A percentile compares a stretch with the other conserved stretches of the same genome.
phyloP scores from a whole-genome alignment of 2,113 vertebrate genomes.

The Pontoporia blainvillei region DNA sequence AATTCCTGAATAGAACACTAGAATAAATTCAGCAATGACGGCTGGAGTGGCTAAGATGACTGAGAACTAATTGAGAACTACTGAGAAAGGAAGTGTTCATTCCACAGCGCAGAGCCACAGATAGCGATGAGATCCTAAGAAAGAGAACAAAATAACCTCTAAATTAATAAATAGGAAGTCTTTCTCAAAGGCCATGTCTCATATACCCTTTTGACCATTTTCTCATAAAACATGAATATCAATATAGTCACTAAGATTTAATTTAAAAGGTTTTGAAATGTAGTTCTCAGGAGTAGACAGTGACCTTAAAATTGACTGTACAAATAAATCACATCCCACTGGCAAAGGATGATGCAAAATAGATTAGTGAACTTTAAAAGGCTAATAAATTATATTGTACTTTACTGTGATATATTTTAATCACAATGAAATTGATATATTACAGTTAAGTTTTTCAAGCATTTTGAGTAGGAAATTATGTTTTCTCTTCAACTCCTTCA shows the following conservation, averaged over 20 bases:
- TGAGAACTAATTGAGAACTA: neutral
- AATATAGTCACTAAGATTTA: conserved; percentile 52
- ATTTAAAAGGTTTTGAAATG: neutral
- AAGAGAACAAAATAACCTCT: neutral
- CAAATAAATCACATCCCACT: conserved; percentile 34
- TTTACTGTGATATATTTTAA: neutral
- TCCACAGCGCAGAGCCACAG: neutral
- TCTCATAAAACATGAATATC: conserved; percentile 11
- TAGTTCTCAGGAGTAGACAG: conserved; percentile 12
- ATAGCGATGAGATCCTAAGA: neutral
- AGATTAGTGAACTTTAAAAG: conserved; percentile 29
- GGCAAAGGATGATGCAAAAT: conserved; percentile 4
- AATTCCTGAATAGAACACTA: neutral
- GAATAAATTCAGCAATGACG: neutral
- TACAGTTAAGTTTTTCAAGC: neutral
- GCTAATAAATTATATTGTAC: neutral
- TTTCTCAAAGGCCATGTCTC: neutral
- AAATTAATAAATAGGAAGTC: neutral
- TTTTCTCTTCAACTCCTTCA: neutral
- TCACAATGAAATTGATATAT: neutral
- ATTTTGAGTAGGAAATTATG: neutral
- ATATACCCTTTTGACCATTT: neutral
- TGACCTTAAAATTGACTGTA: conserved; percentile 35
- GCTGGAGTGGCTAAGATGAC: neutral
- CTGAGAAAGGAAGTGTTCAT: neutral